A percentile compares a stretch with the other conserved stretches of the same genome.
Evolutionary conservation across 2,888 invertebrate genomes (phyloP).

Genomic region (Sarcophaga caerulescens): DNA sequence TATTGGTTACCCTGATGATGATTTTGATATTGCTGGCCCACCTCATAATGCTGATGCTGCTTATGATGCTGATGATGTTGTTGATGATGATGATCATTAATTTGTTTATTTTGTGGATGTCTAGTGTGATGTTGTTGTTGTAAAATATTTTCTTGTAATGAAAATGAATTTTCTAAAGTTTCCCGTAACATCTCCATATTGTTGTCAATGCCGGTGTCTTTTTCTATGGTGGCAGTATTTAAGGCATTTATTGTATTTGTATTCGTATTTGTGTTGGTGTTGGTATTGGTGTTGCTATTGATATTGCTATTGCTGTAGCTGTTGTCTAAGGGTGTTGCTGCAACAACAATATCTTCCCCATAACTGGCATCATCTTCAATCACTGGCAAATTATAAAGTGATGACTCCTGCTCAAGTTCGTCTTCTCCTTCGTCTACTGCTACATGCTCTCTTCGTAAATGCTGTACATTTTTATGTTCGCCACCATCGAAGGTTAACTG

Average conservation of each 20-base stretch:
- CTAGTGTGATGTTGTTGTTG: conserved; percentile 56
- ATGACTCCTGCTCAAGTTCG: conserved; percentile 56
- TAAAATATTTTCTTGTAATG: conserved; percentile 54
- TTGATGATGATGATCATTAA: conserved; percentile 57
- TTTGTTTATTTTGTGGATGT: conserved; percentile 65
- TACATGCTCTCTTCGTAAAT: neutral
- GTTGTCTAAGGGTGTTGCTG: neutral
- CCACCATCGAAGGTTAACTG: conserved; percentile 52
- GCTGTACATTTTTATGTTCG: conserved; percentile 36
- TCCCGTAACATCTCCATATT: conserved; percentile 43
- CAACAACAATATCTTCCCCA: neutral
- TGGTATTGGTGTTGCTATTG: neutral
- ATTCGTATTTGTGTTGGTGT: conserved; percentile 14
- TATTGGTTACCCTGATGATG: conserved; percentile 56
- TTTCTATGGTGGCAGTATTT: conserved; percentile 66
- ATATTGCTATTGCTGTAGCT: neutral
- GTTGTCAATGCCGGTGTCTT: conserved; percentile 11
- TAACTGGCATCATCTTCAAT: conserved; percentile 29
- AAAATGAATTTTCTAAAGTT: conserved; percentile 47
- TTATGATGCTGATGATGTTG: conserved; percentile 65
- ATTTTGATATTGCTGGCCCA: conserved; percentile 58
- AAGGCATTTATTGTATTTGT: conserved; percentile 60
- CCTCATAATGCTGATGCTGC: conserved; percentile 64
- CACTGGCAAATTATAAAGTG: conserved; percentile 56
- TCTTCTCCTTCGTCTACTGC: conserved; percentile 50